Evolutionary conservation across 1,140 invertebrate species (phyloP), one percentile per base, ranked within the genome.

Genomic region (Propsilocerus akamusi): DNA sequence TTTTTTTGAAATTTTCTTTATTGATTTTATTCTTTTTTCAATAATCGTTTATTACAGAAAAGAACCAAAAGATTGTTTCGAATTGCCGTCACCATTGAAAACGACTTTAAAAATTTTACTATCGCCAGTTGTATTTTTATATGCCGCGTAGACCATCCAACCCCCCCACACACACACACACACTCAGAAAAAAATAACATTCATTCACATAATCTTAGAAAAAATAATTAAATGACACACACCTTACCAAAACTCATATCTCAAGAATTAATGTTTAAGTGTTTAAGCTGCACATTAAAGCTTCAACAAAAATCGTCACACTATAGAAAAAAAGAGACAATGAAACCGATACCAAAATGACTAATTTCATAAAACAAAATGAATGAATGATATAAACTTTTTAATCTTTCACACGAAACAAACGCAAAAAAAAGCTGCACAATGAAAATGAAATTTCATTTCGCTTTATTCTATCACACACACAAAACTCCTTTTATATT

Each of bases 91-190:
- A 26, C 26, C 41, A 22, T 34, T 48, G n/a, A 52, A 76, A 73
- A 75, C 72, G 64, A 73, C 73, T 62, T 71, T 74, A 66, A 74
- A 75, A 74, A 72, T 75, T 68, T 70, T 77, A 63, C 67, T 77
- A 68, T 73, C 73, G 69, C 74, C 74, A 64, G 73, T 77, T 71
- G 74, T 77, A 69, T 77, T 77, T 75, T 72, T 77, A 64, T 77
- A 72, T 71, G 74, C 74, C 61, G 74, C 74, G 61, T 77, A 72
- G 72, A 51, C 52, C n/a, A 30, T 30, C n/a, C 28, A 30, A 30
- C 10, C 10, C 8, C 34, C 34, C 34, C 28, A 41, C 17, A 41
- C 28, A 30, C n/a, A 41, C 28, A 30, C n/a, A 41, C 10, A 41
- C 11, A 20, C 34, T 41, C 34, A 41, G 17, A 20, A 17, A 20